Evolutionary conservation across 2,888 invertebrate genomes (phyloP), one percentile per base, ranked within the genome.

Genomic region (Dolomedes plantarius): DNA sequence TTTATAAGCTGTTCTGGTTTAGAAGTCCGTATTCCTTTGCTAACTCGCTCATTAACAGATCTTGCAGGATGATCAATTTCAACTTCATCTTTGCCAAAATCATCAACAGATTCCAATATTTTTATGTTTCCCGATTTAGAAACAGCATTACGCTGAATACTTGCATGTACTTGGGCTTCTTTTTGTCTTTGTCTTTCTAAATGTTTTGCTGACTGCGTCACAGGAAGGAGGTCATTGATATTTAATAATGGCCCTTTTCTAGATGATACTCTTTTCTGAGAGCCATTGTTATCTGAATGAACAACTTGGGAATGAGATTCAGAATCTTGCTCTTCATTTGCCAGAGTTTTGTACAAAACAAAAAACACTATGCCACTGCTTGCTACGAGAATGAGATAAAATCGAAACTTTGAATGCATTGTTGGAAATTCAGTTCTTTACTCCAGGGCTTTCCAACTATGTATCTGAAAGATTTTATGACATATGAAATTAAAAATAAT

Each of bases 131-230:
- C 64, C 23, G 41, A 64, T 62, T 74, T 81, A 1, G 50, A 56
- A 32, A 46, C 50, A 67, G 39, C 50, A 39, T 64, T 87, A 68
- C 39, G 50, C 19, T 62, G 74, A 23, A 87, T 87, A 56, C 73
- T 87, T 28, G 86, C 82, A 80, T 88, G 86, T n/a, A 88, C 87
- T 56, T 83, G 83, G 39, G 86, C 82, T 80, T 88, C 88, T 50
- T 78, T 79, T 6, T 82, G 27, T 67, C 73, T 68, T 67, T 88
- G 88, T 56, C 80, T 82, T 75, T 74, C 75, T 27, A 88, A 68
- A 73, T 88, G 88, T 23, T 78, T 46, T 9, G 73, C 29, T 29
- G 88, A 78, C 46, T 86, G 86, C 32, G 88, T 88, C 3, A 88
- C 79, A 65, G 78, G 79, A 2, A 88, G 32, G 0, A 88, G 28